Evolutionary conservation across 2,113 vertebrate species (phyloP).

Genomic region (Limnothrissa miodon): DNA sequence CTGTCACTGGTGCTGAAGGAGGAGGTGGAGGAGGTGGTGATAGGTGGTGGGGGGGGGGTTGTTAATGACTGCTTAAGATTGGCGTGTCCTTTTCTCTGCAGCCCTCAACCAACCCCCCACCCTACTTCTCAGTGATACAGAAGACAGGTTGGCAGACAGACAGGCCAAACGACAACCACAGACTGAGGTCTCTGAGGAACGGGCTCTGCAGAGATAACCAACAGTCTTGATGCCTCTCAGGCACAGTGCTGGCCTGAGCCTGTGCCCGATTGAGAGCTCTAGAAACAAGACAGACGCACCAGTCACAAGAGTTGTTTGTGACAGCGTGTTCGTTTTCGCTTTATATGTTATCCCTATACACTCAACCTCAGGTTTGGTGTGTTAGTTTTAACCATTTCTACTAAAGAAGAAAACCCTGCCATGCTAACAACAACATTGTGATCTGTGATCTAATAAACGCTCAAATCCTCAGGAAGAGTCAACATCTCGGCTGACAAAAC

Average conservation of each 20-base stretch:
- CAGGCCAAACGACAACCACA: constrained; percentile 16
- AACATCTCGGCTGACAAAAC: constrained; percentile 70
- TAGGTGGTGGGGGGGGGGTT: constrained; percentile 58
- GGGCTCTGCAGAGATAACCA: neutral
- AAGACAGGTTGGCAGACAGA: neutral
- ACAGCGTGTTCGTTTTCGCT: no score
- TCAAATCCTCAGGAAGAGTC: constrained; percentile 26
- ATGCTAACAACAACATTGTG: no score
- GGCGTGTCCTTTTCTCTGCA: constrained; percentile 52
- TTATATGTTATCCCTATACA: neutral
- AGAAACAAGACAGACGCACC: neutral
- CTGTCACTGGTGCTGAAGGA: constrained; percentile 29
- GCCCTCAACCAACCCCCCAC: constrained; percentile 40
- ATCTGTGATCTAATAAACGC: neutral
- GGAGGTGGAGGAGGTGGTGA: neutral
- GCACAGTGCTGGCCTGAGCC: neutral
- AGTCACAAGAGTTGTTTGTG: no score
- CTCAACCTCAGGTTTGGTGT: neutral
- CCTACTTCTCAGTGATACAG: neutral
- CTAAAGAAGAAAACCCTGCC: no score
- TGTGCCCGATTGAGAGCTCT: neutral
- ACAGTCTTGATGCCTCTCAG: neutral
- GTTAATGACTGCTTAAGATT: constrained; percentile 60
- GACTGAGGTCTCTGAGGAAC: neutral
- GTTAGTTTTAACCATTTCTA: neutral